These are phyloP conservation scores for Pocota personata DNA, from an alignment of 2,888 invertebrate genomes.

Conservation along the genomic window DNA sequence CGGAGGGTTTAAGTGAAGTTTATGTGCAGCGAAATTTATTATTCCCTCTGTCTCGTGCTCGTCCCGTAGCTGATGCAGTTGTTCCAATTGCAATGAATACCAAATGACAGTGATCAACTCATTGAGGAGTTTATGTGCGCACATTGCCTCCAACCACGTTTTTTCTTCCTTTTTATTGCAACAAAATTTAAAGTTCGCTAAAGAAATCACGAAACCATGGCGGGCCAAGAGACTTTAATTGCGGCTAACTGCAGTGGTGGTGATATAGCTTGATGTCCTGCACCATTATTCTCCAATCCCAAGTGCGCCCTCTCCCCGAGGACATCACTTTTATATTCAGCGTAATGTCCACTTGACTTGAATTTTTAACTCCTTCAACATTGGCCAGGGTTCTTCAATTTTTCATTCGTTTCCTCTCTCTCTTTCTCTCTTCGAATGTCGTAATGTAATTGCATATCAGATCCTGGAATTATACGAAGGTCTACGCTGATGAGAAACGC, in stretches of 20 bases:
- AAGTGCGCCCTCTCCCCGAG: constrained; percentile 31
- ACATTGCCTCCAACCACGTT: not conserved
- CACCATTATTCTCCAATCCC: constrained; percentile 48
- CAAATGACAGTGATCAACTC: constrained; percentile 72
- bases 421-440: not conserved
- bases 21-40: constrained; percentile 64
- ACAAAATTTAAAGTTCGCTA: constrained; percentile 56
- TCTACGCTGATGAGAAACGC: constrained; percentile 8
- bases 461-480: too few species aligned
- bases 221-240: constrained; percentile 64
- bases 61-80: constrained; percentile 64
- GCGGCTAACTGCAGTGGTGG: constrained; percentile 66
- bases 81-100: constrained; percentile 73
- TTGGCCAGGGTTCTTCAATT: not conserved
- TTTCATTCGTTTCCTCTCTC: not conserved
- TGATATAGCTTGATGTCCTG: constrained; percentile 33
- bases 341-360: constrained; percentile 69
- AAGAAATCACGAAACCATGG: constrained; percentile 42
- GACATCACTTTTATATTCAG: constrained; percentile 62
- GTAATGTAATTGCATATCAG: constrained; percentile 58
- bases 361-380: constrained; percentile 36
- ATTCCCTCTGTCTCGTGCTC: constrained; percentile 71
- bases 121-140: constrained; percentile 62
- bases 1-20: constrained; percentile 50
- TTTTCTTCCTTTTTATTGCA: constrained; percentile 1